Percentiles rank a stretch among this genome's conserved stretches.
Evolutionary conservation across 2,797 vertebrate genomes (phyloP).

Genomic region (Danio jaintianensis): DNA sequence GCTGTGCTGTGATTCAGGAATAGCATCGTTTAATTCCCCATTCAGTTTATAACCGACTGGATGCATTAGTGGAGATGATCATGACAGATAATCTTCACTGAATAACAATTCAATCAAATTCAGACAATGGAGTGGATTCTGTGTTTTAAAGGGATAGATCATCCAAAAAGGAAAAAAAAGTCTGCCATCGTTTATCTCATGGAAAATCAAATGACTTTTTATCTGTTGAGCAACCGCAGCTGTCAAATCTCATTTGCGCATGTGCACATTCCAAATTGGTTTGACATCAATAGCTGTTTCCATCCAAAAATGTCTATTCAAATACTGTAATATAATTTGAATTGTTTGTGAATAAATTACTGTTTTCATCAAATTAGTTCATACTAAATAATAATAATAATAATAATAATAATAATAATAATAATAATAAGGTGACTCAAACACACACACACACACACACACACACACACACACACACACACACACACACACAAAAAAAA

Average conservation of each 20-base stretch:
- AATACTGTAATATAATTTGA: too few relatives aligned
- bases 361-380: too few relatives aligned
- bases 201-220: not conserved
- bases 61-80: conserved; percentile 3
- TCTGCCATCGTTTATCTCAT: not conserved
- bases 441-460: too few relatives aligned
- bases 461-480: too few relatives aligned
- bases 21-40: conserved; percentile 6
- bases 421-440: too few relatives aligned
- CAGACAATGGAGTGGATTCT: not conserved
- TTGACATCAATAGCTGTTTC: not conserved
- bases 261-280: not conserved
- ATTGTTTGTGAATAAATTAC: too few relatives aligned
- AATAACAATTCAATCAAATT: conserved; percentile 16
- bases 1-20: not conserved
- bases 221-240: not conserved
- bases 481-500: too few relatives aligned
- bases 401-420: too few relatives aligned
- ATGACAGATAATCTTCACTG: conserved; percentile 21
- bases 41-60: not conserved
- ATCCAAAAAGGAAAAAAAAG: not conserved
- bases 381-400: too few relatives aligned
- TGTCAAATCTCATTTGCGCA: not conserved
- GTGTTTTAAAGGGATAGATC: not conserved
- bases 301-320: too few relatives aligned